phyloP scores from a whole-genome alignment of 2,797 vertebrate genomes.

The Taenioides sp. region DNA sequence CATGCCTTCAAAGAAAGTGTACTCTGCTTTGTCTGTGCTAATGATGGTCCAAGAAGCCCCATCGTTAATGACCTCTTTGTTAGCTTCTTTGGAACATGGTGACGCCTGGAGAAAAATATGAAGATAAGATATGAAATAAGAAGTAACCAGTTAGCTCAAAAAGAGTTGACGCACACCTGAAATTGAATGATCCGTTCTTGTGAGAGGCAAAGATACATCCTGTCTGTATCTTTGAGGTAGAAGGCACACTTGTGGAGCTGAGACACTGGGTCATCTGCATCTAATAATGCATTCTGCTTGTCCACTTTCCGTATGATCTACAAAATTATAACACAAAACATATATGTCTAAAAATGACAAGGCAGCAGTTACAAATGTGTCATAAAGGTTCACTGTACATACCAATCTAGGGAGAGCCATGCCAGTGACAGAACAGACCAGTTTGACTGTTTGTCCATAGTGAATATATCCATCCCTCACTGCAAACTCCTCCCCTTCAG shows the following conservation, averaged over 20 bases:
- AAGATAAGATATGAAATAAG: background rate
- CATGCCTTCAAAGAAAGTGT: conserved; percentile 99
- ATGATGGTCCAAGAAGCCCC: conserved; percentile 99
- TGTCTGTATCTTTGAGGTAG: conserved; percentile 79
- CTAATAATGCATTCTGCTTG: conserved; percentile 74
- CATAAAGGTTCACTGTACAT: conserved; percentile 29
- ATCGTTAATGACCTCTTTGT: conserved; percentile 98
- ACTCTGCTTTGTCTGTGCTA: conserved; percentile 98
- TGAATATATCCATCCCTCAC: conserved; percentile 98
- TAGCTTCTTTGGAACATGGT: conserved; percentile 94
- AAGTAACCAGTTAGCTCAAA: background rate
- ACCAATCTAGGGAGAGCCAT: conserved; percentile 98
- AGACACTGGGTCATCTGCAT: conserved; percentile 78
- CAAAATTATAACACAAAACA: background rate
- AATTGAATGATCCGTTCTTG: conserved; percentile 99
- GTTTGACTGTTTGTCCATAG: conserved; percentile 96
- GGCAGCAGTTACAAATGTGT: conserved; percentile 3
- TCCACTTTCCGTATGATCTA: conserved; percentile 80
- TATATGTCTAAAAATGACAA: too few relatives aligned
- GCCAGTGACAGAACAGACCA: conserved; percentile 97
- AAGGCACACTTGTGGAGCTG: conserved; percentile 80
- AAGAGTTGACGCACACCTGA: conserved; percentile 78
- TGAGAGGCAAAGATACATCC: conserved; percentile 87
- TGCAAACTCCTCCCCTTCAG: conserved; percentile 98
- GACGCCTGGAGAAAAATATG: conserved; percentile 80